Percentiles rank a stretch among this genome's conserved stretches.
Conservation (phyloP, 2,888 invertebrate species). For the Muschampia plurimacula region DNA sequence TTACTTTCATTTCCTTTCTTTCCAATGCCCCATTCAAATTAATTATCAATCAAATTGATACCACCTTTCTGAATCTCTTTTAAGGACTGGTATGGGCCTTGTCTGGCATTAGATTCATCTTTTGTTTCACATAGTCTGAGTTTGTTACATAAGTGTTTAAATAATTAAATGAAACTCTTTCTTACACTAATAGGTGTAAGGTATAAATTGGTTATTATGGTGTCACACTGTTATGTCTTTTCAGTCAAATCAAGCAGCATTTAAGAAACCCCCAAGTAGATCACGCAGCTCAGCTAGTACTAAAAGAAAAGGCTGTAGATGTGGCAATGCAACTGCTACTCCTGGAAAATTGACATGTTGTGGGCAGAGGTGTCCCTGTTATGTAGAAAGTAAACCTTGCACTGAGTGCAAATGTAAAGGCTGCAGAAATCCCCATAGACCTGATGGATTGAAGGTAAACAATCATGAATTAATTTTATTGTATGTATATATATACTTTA, state of each 20-base stretch:
- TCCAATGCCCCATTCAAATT: no score
- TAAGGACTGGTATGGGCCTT: no score
- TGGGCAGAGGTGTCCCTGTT: conserved; percentile 97
- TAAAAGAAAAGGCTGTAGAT: conserved; percentile 93
- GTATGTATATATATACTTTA: no score
- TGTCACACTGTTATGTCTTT: background rate
- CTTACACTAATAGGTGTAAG: no score
- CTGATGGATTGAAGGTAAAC: conserved; percentile 91
- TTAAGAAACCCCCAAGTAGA: conserved; percentile 80
- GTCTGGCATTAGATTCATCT: no score
- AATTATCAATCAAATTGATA: no score
- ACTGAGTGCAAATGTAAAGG: conserved; percentile 96
- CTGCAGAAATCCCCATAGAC: conserved; percentile 95
- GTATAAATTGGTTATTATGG: no score
- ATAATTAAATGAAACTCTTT: no score
- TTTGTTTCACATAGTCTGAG: no score
- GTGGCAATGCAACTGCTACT: conserved; percentile 95
- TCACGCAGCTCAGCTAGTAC: conserved; percentile 73
- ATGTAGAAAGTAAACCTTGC: conserved; percentile 95
- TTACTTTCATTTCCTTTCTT: no score
- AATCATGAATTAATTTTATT: background rate
- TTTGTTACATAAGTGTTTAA: no score
- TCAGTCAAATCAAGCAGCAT: conserved; percentile 54
- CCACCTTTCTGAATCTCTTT: no score
- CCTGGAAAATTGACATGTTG: conserved; percentile 97